These are phyloP conservation scores for Laupala kohalensis DNA, from an alignment of 1,140 invertebrate species.

Conservation along the genomic window DNA sequence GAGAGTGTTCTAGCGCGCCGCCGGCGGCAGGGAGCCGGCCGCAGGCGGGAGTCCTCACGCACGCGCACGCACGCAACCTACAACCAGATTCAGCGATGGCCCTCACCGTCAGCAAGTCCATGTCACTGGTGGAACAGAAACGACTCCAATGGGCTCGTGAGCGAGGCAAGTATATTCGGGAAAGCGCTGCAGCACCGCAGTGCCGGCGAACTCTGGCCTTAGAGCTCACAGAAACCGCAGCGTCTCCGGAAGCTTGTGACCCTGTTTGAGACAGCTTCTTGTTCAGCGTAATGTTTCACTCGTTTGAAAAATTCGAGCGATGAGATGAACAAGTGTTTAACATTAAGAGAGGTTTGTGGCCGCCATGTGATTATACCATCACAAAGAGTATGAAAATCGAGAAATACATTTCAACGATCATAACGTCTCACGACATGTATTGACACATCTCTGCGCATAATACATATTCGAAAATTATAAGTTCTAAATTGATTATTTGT, in stretches of 20 bases:
- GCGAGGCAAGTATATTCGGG: conserved; percentile 47
- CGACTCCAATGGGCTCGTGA: conserved; percentile 62
- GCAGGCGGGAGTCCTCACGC: neutral
- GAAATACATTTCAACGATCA: neutral
- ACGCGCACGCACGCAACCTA: neutral
- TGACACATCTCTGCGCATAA: neutral
- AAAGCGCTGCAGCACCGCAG: no score
- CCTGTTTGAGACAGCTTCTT: no score
- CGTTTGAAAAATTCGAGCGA: no score
- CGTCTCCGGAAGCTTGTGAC: no score
- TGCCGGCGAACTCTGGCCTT: no score
- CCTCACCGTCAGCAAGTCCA: conserved; percentile 17
- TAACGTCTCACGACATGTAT: neutral
- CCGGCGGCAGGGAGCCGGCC: neutral
- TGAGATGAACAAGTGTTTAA: no score
- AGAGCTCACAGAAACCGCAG: no score
- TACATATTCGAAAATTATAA: neutral
- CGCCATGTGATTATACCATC: no score
- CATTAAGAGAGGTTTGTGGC: no score
- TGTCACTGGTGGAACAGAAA: conserved; percentile 55
- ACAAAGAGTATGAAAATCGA: no score
- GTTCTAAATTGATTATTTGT: neutral
- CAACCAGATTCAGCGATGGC: neutral
- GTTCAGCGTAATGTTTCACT: no score
- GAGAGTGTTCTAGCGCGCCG: neutral